Percentiles rank a stretch among this genome's conserved stretches.
Evolutionary conservation across 2,888 invertebrate genomes (phyloP).

Genomic region (Glomeris marginata): DNA sequence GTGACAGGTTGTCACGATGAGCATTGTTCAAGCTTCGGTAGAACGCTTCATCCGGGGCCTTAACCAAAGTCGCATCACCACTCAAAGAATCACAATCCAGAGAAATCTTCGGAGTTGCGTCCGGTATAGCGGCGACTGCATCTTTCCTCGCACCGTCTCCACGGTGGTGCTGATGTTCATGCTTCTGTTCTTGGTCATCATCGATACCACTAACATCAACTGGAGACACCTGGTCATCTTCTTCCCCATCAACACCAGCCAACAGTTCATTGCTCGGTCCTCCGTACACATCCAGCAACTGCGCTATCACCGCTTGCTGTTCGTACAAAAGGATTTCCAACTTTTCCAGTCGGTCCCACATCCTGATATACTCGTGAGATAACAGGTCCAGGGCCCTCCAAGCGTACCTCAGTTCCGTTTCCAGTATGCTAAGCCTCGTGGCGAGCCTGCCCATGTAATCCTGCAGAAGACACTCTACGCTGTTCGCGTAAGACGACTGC

Average conservation of each 20-base stretch:
- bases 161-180: not conserved
- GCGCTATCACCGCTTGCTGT: constrained; percentile 79
- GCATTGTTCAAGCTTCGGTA: constrained; percentile 76
- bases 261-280: constrained; percentile 28
- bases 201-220: constrained; percentile 13
- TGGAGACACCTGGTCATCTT: constrained; percentile 28
- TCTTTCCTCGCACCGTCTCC: no score
- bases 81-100: constrained; percentile 12
- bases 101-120: not conserved
- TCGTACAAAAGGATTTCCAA: constrained; percentile 68
- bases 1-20: constrained; percentile 45
- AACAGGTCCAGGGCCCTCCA: constrained; percentile 82
- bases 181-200: constrained; percentile 21
- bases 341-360: constrained; percentile 84
- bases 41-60: constrained; percentile 64
- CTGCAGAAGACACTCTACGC: constrained; percentile 46
- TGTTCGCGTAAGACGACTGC: constrained; percentile 13
- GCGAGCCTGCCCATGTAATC: constrained; percentile 84
- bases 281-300: constrained; percentile 59
- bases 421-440: constrained; percentile 68
- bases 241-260: constrained; percentile 13
- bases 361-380: constrained; percentile 80
- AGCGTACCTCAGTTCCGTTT: constrained; percentile 79
- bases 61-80: constrained; percentile 16
- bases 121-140: constrained; percentile 1